phyloP scores from a whole-genome alignment of 2,888 invertebrate genomes.

The Amiota communis region DNA sequence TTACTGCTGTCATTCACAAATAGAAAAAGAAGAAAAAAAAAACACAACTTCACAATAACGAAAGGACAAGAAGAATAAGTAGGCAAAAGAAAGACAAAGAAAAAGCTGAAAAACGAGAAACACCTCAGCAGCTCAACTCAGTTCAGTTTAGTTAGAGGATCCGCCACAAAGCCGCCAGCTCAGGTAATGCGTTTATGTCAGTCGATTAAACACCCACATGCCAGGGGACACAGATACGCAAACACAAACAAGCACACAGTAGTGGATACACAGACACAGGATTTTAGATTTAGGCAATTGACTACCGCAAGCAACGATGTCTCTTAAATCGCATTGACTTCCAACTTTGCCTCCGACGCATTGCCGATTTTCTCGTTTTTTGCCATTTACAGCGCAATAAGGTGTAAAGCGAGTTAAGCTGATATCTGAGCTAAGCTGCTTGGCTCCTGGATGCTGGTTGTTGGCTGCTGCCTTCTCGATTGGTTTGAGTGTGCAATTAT shows the following conservation, averaged over 20 bases:
- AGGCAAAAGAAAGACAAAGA: neutral
- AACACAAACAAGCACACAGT: neutral
- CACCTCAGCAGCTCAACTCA: too few relatives aligned
- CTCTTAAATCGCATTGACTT: too few relatives aligned
- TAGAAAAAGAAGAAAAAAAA: neutral
- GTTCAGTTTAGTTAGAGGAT: too few relatives aligned
- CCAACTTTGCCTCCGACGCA: too few relatives aligned
- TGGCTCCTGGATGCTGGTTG: too few relatives aligned
- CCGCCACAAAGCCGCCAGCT: too few relatives aligned
- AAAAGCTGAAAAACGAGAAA: neutral
- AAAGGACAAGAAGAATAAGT: neutral
- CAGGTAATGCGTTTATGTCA: slow-evolving; percentile 19
- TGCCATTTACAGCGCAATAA: too few relatives aligned
- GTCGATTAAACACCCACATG: slow-evolving; percentile 26
- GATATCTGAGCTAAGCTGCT: too few relatives aligned
- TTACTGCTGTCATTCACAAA: slow-evolving; percentile 6
- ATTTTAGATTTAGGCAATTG: slow-evolving; percentile 18
- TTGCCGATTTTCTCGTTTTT: too few relatives aligned
- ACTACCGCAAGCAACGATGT: neutral
- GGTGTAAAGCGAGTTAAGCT: too few relatives aligned
- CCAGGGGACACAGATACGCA: neutral
- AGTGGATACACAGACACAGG: neutral
- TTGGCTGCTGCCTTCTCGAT: too few relatives aligned
- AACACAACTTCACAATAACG: neutral
- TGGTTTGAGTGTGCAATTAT: too few relatives aligned